Conservation (phyloP, 2,888 invertebrate species). For the Yponomeuta plumbellus region DNA sequence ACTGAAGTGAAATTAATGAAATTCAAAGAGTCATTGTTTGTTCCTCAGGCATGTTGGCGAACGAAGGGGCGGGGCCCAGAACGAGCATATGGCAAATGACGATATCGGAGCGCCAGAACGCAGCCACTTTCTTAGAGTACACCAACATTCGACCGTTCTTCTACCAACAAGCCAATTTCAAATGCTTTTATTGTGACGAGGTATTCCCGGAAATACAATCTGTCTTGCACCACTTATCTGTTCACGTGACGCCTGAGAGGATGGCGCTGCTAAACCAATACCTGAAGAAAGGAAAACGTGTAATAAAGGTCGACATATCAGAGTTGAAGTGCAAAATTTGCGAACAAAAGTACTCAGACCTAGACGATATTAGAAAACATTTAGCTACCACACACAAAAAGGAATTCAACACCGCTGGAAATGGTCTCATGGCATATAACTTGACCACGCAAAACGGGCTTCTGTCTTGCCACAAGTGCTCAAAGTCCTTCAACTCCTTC, state of each 20-base stretch:
- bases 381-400: conserved; percentile 47
- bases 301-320: conserved; percentile 67
- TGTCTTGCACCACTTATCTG: conserved; percentile 47
- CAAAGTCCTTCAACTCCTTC: conserved; percentile 60
- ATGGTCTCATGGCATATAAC: conserved; percentile 63
- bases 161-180: conserved; percentile 66
- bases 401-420: conserved; percentile 63
- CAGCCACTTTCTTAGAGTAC: conserved; percentile 57
- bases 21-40: conserved; percentile 9
- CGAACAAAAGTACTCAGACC: conserved; percentile 52
- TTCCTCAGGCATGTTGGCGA: conserved; percentile 35
- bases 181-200: conserved; percentile 65
- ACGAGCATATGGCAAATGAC: conserved; percentile 72
- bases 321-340: conserved; percentile 57
- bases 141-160: conserved; percentile 62
- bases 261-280: conserved; percentile 49
- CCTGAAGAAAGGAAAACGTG: conserved; percentile 60
- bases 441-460: conserved; percentile 47
- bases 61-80: conserved; percentile 42
- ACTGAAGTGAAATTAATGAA: neutral
- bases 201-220: conserved; percentile 59
- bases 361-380: conserved; percentile 59
- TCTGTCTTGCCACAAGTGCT: conserved; percentile 56
- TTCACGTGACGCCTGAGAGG: conserved; percentile 49
- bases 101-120: conserved; percentile 61